Base-by-base conservation (phyloP, 1,140 invertebrate genomes). In the Heliconius congener region DNA sequence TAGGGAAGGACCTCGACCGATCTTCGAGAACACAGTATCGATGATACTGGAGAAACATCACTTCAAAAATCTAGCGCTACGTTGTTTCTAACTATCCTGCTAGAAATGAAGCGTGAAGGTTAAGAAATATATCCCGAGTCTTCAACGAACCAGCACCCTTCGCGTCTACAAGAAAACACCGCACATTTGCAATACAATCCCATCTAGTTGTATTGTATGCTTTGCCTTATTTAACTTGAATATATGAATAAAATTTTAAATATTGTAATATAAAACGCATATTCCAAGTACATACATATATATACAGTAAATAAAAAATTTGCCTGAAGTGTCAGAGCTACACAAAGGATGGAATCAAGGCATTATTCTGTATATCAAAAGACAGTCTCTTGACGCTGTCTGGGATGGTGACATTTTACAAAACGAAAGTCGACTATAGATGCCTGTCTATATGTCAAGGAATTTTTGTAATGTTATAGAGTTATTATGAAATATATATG, bases 301-400 rank as follows among this genome's bases (percentile, higher is more conserved):
- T 37, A 37, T 27, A 30, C n/a, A 30, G 60, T 30, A 66, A 66
- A 66, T 66, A 66, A 66, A 66, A 66, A 11, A 66, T 30, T 66
- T 66, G 60, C 60, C 9, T 66, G 23, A 66, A 66, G 74, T 66
- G 74, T 75, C 55, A 66, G 34, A 27, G 23, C 60, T 27, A 75
- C 37, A 66, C 60, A 66, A 66, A n/a, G 11, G 18, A 57, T 42
- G 8, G 52, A 39, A 66, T 66, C 23, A 66, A 66, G 60, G 37
- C 55, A 66, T 75, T 66, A 75, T 75, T 42, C 74, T 42, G 30
- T 30, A 18, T 74, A 39, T 74, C 74, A 75, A 75, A 66, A 57
- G 73, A 34, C 23, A 39, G 74, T 75, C 74, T 75, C 74, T 60
- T 39, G 55, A 75, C 74, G 55, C 74, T 30, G 60, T 66, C 23